These are phyloP conservation scores for Coenonympha arcania DNA, from an alignment of 2,888 invertebrate genomes.

Conservation along the genomic window DNA sequence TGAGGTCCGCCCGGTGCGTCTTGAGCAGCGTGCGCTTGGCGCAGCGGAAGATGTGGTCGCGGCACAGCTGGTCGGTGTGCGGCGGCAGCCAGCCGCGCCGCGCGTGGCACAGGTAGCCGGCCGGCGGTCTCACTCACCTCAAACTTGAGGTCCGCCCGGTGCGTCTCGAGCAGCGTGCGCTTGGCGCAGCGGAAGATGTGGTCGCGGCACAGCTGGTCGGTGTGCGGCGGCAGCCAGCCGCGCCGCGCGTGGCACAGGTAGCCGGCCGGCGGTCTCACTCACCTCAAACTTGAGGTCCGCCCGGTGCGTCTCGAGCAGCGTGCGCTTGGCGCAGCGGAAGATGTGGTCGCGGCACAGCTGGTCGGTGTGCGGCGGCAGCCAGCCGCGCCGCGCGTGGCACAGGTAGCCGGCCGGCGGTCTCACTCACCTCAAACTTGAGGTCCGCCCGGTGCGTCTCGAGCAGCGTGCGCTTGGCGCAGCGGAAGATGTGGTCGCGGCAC, in stretches of 20 bases:
- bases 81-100: too few relatives aligned
- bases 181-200: slow-evolving; percentile 79
- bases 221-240: slow-evolving; percentile 84
- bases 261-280: background rate
- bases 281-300: slow-evolving; percentile 53
- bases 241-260: slow-evolving; percentile 77
- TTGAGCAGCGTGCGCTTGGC: too few relatives aligned
- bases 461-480: slow-evolving; percentile 72
- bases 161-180: slow-evolving; percentile 51
- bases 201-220: slow-evolving; percentile 81
- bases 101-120: too few relatives aligned
- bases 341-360: slow-evolving; percentile 82
- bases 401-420: slow-evolving; percentile 35
- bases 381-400: slow-evolving; percentile 81
- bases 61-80: too few relatives aligned
- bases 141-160: slow-evolving; percentile 45
- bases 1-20: too few relatives aligned
- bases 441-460: slow-evolving; percentile 46
- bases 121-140: too few relatives aligned
- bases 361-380: slow-evolving; percentile 82
- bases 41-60: too few relatives aligned
- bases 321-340: slow-evolving; percentile 76
- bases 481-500: slow-evolving; percentile 82
- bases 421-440: slow-evolving; percentile 46
- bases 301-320: slow-evolving; percentile 45